These are phyloP conservation scores for Gopherus evgoodei DNA, from an alignment of 2,113 vertebrate species.

Conservation along the genomic window DNA sequence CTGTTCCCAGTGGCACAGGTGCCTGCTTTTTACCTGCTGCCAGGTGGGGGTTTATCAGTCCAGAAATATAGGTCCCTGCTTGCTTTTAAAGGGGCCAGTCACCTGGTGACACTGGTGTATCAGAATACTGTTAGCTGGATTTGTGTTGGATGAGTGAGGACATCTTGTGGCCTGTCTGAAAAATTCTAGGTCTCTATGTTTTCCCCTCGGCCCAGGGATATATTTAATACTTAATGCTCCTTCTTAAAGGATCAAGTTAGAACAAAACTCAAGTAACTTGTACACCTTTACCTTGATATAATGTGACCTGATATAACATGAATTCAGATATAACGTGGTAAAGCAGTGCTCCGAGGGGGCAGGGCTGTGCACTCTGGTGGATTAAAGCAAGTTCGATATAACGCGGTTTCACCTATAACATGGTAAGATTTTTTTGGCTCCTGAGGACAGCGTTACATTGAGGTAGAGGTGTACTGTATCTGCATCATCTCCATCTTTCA, in stretches of 20 bases:
- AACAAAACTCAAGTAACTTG: background rate
- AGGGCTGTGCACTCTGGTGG: too few species aligned
- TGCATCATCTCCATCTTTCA: background rate
- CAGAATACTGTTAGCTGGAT: accelerated
- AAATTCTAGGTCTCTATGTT: background rate
- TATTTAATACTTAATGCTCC: background rate
- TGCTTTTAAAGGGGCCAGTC: background rate
- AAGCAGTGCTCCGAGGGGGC: too few species aligned
- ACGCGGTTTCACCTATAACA: too few species aligned
- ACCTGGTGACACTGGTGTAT: background rate
- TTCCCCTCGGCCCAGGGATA: background rate
- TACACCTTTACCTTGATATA: too few species aligned
- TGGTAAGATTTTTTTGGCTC: too few species aligned
- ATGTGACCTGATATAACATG: too few species aligned
- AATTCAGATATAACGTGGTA: too few species aligned
- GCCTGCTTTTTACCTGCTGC: background rate
- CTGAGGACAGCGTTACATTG: too few species aligned
- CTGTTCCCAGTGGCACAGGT: background rate
- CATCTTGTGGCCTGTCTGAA: conserved; percentile 64
- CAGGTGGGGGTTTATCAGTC: background rate
- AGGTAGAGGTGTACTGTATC: too few species aligned
- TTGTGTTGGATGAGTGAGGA: conserved; percentile 18
- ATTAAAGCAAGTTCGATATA: too few species aligned
- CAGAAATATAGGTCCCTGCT: background rate
- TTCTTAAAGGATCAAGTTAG: background rate